Base-by-base conservation (phyloP, 2,797 vertebrate genomes). In the Enteromius argenteus region DNA sequence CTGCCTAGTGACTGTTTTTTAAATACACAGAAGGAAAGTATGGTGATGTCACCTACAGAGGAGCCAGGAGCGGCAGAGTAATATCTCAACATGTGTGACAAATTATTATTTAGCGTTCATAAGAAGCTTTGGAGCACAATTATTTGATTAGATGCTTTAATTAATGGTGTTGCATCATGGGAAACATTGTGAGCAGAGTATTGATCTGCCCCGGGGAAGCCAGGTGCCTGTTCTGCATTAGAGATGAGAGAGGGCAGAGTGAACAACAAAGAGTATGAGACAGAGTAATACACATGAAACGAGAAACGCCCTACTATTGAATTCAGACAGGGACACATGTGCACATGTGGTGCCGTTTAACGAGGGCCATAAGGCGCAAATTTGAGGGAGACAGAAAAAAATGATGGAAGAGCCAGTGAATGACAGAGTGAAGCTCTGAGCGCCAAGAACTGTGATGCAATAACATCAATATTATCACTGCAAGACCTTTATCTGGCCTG, bases 171-270 rank as follows among this genome's bases (percentile, higher is more conserved):
- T 79, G 77, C 76, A 64, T 84, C 78, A 87, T 84, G 67, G 51
- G 86, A 86, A 84, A 74, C 19, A 27, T 21, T 79, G 68, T 37
- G 23, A 72, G 39, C 60, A 66, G 15, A 19, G 67, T 79, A 82
- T 72, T 67, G 79, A 86, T 87, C 84, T 80, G 51, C 71, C 69
- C 80, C 37, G 53, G 75, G 49, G 32, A 81, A 67, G 81, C 64
- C 85, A 86, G 74, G 81, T 71, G 62, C 77, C 84, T 88, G 84
- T 74, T 88, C 27, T 86, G 80, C 64, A 90, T 87, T 90, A 87
- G 51, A 46, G 42, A 49, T 30, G 30, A 21, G 5, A 30, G 64
- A 71, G 71, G 17, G 53, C 15, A 64, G 49, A 56, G 11, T 9
- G 27, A 81, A 39, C 42, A n/a, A 46, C 53, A 62, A 39, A 60